Base-by-base conservation (phyloP, 2,888 invertebrate species). In the Phlogophora meticulosa region DNA sequence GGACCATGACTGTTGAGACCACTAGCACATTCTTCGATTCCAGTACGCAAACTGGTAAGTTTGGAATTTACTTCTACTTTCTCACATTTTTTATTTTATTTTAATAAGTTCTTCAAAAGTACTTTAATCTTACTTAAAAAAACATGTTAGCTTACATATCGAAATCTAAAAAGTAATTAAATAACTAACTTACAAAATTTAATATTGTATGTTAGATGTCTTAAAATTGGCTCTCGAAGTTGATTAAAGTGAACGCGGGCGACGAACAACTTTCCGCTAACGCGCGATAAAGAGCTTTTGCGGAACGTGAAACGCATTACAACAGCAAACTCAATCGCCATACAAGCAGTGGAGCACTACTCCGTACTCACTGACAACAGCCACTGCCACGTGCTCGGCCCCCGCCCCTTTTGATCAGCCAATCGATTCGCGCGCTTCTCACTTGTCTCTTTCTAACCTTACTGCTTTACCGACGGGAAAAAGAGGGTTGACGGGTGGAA, bases 21-120 rank as follows among this genome's bases (percentile, higher is more conserved):
- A 98, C 98, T 5, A 98, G 98, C 92, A 98, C 98, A 0, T 98
- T 98, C 92, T 98, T 98, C 90, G 98, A 98, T 93, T 98, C 98
- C 80, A 98, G 98, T 91, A 98, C 98, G 32, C 98, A 98, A 95
- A 98, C 98, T 90, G 98, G 98, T 98, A 88, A 97, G 97, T 96
- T 17, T 45, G 1, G 1, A 17, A 42, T 7, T 22, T 24, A 32
- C n/a, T 57, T 36, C 43, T 17, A 7, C 4, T 13, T 20, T 7
- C 1, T 43, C n/a, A 2, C 20, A 20, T 0, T 42, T 34, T 34
- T 40, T 38, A n/a, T 15, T 45, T 0, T 3, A 13, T 17, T 4
- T 17, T 11, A 13, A 28, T 10, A 7, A 7, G 28, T 28, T 36
- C 2, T 13, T 48, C 45, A 36, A 15, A 7, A n/a, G n/a, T n/a